Percentiles rank a stretch among this genome's conserved stretches.
Conservation (phyloP, 2,113 vertebrate species). For the Alligator sinensis region DNA sequence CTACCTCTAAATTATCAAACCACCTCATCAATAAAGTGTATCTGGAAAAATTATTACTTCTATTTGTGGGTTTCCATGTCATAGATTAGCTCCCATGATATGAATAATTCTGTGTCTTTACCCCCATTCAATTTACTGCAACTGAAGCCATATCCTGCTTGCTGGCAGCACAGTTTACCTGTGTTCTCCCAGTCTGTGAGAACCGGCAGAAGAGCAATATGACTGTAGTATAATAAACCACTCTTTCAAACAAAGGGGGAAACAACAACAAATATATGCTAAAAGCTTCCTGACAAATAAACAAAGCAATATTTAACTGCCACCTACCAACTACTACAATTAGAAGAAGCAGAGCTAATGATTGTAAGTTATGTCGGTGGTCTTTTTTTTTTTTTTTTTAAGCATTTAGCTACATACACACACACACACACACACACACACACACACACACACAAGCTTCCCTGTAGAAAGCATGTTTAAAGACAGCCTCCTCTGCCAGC, state of each 20-base stretch:
- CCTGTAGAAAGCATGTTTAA: neutral
- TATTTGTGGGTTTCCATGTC: neutral
- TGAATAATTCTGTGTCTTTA: neutral
- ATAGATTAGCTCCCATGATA: neutral
- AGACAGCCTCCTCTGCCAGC: neutral
- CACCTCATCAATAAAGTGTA: neutral
- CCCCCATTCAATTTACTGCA: neutral
- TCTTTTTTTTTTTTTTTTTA: neutral
- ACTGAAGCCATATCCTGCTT: neutral
- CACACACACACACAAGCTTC: neutral
- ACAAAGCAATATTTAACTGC: conserved; percentile 47
- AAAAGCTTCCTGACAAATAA: conserved; percentile 46
- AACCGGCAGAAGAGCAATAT: neutral
- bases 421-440: too few species aligned
- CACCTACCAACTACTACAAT: conserved; percentile 17
- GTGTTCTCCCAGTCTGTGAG: neutral
- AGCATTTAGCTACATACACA: conserved; percentile 27
- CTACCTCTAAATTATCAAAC: neutral
- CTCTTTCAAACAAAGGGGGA: neutral
- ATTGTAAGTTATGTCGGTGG: conserved; percentile 8
- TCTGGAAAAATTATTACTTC: neutral
- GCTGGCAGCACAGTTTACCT: neutral
- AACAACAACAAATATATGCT: neutral
- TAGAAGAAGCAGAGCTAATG: conserved; percentile 23
- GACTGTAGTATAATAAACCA: conserved; percentile 3